Base-by-base conservation (phyloP, 1,140 invertebrate genomes). In the Bradysia coprophila region DNA sequence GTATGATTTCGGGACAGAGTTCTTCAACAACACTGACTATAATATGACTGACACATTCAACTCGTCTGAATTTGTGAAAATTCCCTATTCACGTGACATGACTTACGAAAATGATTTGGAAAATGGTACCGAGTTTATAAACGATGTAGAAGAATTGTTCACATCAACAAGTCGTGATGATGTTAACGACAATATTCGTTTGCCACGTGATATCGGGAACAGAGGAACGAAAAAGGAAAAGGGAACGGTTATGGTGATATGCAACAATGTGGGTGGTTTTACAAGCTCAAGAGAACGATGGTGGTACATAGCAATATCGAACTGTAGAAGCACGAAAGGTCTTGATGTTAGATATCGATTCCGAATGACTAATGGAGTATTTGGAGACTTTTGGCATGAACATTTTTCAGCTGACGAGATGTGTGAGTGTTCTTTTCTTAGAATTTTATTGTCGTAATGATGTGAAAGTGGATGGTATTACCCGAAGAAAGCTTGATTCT, bases 321-420 rank as follows among this genome's bases (percentile, higher is more conserved):
- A 46, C 32, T 46, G 45, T 46, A 42, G 45, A 11, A 43, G 38
- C 21, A 40, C 11, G 3, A 43, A 78, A 71, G 80, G 79, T 6
- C 57, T 84, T 38, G 69, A 77, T 48, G 51, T 84, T 1, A 69
- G 67, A 34, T 87, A 85, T 51, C 65, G 69, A 44, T 72, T 87
- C 45, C 59, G 73, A 39, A 72, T 92, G 79, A 90, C 82, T 1
- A 93, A 93, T 62, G 84, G 79, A 6, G 63, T 71, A 1, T 63
- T 68, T 11, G 75, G 74, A 1, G 77, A 81, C 54, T 77, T 78
- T 47, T 87, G 84, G 77, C 75, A 76, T 51, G 72, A 82, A 53
- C 87, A 93, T 56, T 89, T 90, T 56, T 91, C 87, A 1, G 87
- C 87, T 31, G 89, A 93, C 61, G 81, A 93, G 69, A 88, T 91